These are phyloP conservation scores for Eilema depressum DNA, from an alignment of 2,888 invertebrate species.

Conservation along the genomic window DNA sequence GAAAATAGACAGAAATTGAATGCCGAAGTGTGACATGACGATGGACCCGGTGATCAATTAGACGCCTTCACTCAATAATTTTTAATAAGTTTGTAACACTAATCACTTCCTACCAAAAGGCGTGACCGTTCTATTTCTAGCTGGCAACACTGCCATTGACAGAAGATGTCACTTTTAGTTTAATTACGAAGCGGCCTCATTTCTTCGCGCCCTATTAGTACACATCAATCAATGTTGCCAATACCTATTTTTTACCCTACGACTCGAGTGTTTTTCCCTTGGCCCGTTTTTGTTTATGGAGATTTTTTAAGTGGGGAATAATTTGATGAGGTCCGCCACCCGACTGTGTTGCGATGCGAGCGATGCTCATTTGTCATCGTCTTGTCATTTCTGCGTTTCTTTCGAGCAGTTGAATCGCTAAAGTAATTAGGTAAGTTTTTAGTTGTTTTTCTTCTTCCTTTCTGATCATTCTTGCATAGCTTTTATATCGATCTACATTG, in stretches of 20 bases:
- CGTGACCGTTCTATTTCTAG: constrained; percentile 85
- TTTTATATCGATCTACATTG: constrained; percentile 62
- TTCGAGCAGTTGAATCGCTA: constrained; percentile 83
- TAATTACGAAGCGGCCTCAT: constrained; percentile 85
- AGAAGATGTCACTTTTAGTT: constrained; percentile 86
- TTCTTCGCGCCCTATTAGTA: constrained; percentile 87
- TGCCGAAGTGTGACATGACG: constrained; percentile 62
- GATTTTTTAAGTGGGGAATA: constrained; percentile 87
- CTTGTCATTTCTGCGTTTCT: constrained; percentile 87
- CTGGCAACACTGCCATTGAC: constrained; percentile 78
- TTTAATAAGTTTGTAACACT: constrained; percentile 84
- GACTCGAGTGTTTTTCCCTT: constrained; percentile 78
- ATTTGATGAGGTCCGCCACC: constrained; percentile 87
- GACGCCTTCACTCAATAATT: constrained; percentile 85
- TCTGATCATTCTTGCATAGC: constrained; percentile 55
- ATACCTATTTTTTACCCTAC: constrained; percentile 85
- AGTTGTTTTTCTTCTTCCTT: constrained; percentile 72
- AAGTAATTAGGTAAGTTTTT: constrained; percentile 85
- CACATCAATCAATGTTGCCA: constrained; percentile 87
- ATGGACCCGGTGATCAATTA: constrained; percentile 77
- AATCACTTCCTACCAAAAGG: constrained; percentile 85
- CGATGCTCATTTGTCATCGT: constrained; percentile 87
- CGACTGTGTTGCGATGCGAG: constrained; percentile 82
- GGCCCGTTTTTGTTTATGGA: constrained; percentile 84
- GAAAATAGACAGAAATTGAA: constrained; percentile 58